Percentiles rank a stretch among this genome's conserved stretches.
Conservation (phyloP, 2,888 invertebrate species). For the Xanthorhoe spadicearia region DNA sequence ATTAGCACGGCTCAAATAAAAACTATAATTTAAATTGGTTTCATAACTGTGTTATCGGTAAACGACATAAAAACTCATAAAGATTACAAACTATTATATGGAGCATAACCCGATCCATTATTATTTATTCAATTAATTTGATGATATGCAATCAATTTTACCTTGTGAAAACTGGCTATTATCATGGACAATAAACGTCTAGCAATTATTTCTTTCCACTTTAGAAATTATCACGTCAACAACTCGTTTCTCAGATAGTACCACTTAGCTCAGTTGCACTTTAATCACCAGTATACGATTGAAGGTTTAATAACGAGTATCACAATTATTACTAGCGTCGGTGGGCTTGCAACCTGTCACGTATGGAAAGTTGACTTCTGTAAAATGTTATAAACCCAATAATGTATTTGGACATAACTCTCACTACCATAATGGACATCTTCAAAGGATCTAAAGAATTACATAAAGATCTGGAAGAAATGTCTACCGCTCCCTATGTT, state of each 20-base stretch:
- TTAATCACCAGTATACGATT: background rate
- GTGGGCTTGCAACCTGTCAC: too few relatives aligned
- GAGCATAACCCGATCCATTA: background rate
- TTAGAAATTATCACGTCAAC: constrained; percentile 1
- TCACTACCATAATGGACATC: too few relatives aligned
- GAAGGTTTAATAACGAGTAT: too few relatives aligned
- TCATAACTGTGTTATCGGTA: background rate
- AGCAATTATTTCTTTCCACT: constrained; percentile 1
- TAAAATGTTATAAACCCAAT: too few relatives aligned
- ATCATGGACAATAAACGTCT: background rate
- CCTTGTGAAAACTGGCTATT: background rate
- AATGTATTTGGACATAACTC: too few relatives aligned
- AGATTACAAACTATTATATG: background rate
- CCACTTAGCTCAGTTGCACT: background rate
- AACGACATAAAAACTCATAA: background rate
- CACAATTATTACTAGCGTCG: too few relatives aligned
- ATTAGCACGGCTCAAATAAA: too few relatives aligned
- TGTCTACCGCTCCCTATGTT: too few relatives aligned
- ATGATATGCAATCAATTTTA: background rate
- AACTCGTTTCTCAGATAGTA: background rate
- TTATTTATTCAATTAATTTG: background rate
- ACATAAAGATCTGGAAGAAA: too few relatives aligned
- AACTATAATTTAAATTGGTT: background rate
- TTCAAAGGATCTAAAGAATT: too few relatives aligned
- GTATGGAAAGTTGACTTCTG: too few relatives aligned